These are phyloP conservation scores for Phortica variegata DNA, from an alignment of 1,140 invertebrate species.

Conservation along the genomic window DNA sequence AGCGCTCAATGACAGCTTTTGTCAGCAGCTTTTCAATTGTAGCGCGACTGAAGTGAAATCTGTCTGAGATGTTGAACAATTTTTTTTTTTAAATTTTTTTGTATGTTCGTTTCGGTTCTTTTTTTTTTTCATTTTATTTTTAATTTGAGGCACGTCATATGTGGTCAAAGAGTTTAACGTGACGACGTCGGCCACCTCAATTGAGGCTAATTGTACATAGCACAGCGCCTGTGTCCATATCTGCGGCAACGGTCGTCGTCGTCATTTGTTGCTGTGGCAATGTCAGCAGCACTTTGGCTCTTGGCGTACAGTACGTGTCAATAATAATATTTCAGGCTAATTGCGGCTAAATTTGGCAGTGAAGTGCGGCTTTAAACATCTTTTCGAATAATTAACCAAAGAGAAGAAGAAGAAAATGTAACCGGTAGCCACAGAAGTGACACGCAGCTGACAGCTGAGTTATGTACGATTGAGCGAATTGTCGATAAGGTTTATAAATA, in stretches of 20 bases:
- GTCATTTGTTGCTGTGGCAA: slow-evolving; percentile 6
- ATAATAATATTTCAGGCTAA: slow-evolving; percentile 53
- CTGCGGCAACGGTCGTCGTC: not conserved
- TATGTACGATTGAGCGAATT: too few species aligned
- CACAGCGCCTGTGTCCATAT: slow-evolving; percentile 8
- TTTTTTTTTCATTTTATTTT: too few species aligned
- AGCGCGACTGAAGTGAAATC: too few species aligned
- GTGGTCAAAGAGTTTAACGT: slow-evolving; percentile 52
- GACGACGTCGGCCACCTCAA: slow-evolving; percentile 38
- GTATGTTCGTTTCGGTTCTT: too few species aligned
- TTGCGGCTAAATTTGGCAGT: slow-evolving; percentile 49
- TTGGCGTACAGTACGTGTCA: slow-evolving; percentile 40
- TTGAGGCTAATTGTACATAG: slow-evolving; percentile 47
- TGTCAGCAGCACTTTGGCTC: not conserved
- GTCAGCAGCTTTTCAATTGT: slow-evolving; percentile 52
- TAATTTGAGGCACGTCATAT: slow-evolving; percentile 30
- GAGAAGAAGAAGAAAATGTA: too few species aligned
- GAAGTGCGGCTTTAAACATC: slow-evolving; percentile 19
- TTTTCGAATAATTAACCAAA: too few species aligned
- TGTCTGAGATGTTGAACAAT: too few species aligned
- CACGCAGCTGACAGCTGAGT: slow-evolving; percentile 55
- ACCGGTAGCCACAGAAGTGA: slow-evolving; percentile 52
- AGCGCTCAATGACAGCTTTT: slow-evolving; percentile 49
- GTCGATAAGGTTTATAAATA: too few species aligned
- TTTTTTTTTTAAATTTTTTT: too few species aligned